These are phyloP conservation scores for Hypomecis atomaria DNA, from an alignment of 2,888 invertebrate species.

Conservation along the genomic window DNA sequence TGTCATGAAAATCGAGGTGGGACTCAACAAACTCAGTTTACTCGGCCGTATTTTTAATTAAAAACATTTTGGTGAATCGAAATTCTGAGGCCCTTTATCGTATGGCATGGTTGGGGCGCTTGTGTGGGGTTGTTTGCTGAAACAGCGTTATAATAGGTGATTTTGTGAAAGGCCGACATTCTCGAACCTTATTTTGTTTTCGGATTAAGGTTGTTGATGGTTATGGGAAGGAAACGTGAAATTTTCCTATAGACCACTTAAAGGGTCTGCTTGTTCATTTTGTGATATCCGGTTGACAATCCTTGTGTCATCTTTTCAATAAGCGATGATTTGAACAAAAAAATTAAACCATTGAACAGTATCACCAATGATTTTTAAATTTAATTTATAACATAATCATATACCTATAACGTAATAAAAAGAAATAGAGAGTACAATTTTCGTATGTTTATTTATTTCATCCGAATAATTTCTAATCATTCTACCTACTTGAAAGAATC, in stretches of 20 bases:
- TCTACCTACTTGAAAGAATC: no score
- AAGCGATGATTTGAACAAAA: background rate
- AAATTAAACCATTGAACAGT: no score
- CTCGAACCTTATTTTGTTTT: constrained; percentile 28
- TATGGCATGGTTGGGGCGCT: constrained; percentile 34
- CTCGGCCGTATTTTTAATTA: constrained; percentile 62
- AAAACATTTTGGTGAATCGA: constrained; percentile 55
- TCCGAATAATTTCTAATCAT: no score
- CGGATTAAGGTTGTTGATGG: constrained; percentile 20
- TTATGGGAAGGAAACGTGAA: background rate
- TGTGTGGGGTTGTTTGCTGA: constrained; percentile 36
- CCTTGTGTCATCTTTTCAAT: background rate
- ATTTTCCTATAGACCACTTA: constrained; percentile 7
- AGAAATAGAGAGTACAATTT: no score
- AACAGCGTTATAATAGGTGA: constrained; percentile 40
- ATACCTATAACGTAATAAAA: no score
- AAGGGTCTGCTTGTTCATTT: background rate
- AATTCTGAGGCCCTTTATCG: constrained; percentile 45
- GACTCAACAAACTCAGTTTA: constrained; percentile 52
- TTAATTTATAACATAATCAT: no score
- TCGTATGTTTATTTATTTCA: no score
- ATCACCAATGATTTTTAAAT: no score
- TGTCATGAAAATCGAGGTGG: constrained; percentile 54
- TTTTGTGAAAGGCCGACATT: constrained; percentile 25
- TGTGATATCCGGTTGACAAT: no score